Evolutionary conservation across 2,113 vertebrate species (phyloP).

Genomic region (Sula dactylatra): DNA sequence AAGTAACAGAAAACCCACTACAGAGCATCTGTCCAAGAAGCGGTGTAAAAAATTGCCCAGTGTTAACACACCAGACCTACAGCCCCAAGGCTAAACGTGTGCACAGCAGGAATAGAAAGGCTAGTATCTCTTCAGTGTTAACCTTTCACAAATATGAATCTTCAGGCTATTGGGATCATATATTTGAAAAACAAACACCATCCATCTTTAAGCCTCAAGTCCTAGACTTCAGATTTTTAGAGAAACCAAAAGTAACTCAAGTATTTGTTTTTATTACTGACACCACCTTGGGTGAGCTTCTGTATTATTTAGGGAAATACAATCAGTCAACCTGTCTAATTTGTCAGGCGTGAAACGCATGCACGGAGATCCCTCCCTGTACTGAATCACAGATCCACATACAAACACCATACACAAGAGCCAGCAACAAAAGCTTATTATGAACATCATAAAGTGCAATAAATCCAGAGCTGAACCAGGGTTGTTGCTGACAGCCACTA

Average conservation of each 20-base stretch:
- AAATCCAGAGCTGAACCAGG: not conserved
- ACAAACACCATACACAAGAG: not conserved
- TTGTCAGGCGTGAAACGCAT: not conserved
- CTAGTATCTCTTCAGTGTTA: not conserved
- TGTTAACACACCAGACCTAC: not conserved
- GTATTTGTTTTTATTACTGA: not conserved
- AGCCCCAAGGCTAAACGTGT: not conserved
- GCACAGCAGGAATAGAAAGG: not conserved
- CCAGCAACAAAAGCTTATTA: not conserved
- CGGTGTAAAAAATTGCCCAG: not conserved
- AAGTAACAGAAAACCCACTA: not conserved
- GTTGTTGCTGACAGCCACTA: accelerated
- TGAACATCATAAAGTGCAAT: not conserved
- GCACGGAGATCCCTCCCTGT: not conserved
- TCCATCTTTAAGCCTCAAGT: not conserved
- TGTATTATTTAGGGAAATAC: not conserved
- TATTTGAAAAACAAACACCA: not conserved
- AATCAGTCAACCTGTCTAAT: not conserved
- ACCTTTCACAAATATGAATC: not conserved
- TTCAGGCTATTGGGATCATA: not conserved
- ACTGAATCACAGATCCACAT: not conserved
- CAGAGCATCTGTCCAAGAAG: not conserved
- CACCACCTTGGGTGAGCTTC: not conserved
- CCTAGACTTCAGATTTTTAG: not conserved
- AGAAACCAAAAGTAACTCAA: not conserved